A percentile compares a stretch with the other conserved stretches of the same genome.
These are phyloP conservation scores for Aplidium turbinatum DNA, from an alignment of 23 tunicate genomes.

Conservation along the genomic window DNA sequence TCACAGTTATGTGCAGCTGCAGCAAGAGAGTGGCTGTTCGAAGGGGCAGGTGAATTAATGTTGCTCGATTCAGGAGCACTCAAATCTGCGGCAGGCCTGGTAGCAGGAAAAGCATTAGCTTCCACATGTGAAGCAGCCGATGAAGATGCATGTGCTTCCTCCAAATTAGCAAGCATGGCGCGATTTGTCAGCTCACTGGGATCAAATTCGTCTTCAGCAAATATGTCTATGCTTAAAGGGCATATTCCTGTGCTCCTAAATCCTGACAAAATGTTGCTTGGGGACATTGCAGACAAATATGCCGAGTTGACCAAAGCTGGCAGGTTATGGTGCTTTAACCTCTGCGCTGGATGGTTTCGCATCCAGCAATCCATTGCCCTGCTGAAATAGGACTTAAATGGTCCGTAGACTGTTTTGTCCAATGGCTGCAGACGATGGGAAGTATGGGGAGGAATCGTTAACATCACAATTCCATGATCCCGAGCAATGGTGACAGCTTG, in stretches of 20 bases:
- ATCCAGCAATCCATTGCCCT: conserved; percentile 11
- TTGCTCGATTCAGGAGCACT: too few species aligned
- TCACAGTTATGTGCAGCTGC: too few species aligned
- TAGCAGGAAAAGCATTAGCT: too few species aligned
- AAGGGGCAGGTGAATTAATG: too few species aligned
- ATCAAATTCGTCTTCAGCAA: conserved; percentile 18
- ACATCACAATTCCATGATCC: conserved; percentile 19
- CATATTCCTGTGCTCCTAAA: conserved; percentile 9
- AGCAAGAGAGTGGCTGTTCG: too few species aligned
- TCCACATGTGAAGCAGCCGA: too few species aligned
- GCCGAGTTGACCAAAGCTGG: background rate
- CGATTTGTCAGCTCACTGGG: too few species aligned
- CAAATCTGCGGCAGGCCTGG: too few species aligned
- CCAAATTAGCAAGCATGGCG: too few species aligned
- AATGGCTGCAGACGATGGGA: conserved; percentile 9
- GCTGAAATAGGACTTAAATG: conserved; percentile 4
- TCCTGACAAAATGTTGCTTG: background rate
- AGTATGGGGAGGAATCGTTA: conserved; percentile 7
- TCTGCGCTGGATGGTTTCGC: background rate
- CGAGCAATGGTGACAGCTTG: conserved; percentile 2
- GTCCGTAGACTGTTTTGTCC: conserved; percentile 9
- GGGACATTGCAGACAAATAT: background rate
- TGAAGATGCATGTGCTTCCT: too few species aligned
- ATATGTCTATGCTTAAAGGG: conserved; percentile 8
- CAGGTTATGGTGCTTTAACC: background rate